Evolutionary conservation across 2,113 vertebrate species (phyloP), one percentile per base, ranked within the genome.

Genomic region (Lophotis ruficrista): DNA sequence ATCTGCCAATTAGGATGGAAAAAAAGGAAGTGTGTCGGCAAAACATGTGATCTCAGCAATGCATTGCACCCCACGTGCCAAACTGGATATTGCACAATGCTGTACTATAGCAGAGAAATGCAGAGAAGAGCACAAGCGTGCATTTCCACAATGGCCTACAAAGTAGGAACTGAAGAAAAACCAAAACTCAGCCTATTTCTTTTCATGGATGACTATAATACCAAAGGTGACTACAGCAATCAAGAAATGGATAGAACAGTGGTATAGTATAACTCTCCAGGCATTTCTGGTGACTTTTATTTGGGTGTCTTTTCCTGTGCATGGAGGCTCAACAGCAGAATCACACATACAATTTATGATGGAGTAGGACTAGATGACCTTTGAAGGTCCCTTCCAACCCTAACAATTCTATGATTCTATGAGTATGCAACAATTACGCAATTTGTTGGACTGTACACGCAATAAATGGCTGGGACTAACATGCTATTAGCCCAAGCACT

Each of bases 11-110:
- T 20, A 65, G 45, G 61, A 91, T 22, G 54, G 35, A 62, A 76
- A 41, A 93, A 48, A 53, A 92, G 93, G 83, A 94, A 95, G 54
- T 51, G 37, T 94, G 83, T 86, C 89, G 91, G 72, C 61, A 86
- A 50, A 80, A 78, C 89, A 94, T n/a, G 77, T 91, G 95, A 94
- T 54, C 73, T 71, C 57, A 92, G 86, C 69, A 75, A 76, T 27
- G 56, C 61, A 31, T 38, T 18, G 41, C 69, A 72, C 31, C 22
- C 33, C 72, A 62, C 13, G 3, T 17, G 81, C 62, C 73, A 76
- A 83, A 96, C 79, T 57, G 43, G 25, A 37, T 58, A 37, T 91
- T 93, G 87, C 90, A 85, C 45, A 93, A 91, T 6, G 19, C 19
- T 69, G 45, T 62, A 65, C 31, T 62, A 4, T 20, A 28, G 53